Conservation (phyloP, 2,888 invertebrate genomes). For the Xestia c-nigrum region DNA sequence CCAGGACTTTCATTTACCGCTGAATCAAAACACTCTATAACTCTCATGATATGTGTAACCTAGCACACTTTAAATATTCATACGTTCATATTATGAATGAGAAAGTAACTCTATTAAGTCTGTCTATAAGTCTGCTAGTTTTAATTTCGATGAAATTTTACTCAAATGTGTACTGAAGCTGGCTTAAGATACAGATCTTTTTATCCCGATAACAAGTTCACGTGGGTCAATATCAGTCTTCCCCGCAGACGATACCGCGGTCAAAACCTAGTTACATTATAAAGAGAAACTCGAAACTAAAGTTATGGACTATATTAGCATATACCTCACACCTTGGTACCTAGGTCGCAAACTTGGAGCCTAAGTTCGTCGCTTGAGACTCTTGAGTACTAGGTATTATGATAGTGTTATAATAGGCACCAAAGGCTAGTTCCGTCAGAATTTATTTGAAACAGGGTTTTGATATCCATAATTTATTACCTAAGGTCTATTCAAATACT, state of each 20-base stretch:
- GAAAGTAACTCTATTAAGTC: background rate
- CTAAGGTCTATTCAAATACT: background rate
- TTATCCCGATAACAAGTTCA: background rate
- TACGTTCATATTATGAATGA: background rate
- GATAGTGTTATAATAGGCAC: conserved; percentile 22
- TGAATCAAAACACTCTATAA: background rate
- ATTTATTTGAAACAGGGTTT: background rate
- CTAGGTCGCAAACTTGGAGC: conserved; percentile 34
- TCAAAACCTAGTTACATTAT: conserved; percentile 10
- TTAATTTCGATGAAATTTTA: background rate
- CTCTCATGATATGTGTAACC: background rate
- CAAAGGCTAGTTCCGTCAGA: conserved; percentile 10
- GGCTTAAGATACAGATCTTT: background rate
- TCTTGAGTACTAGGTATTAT: conserved; percentile 1
- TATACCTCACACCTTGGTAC: conserved; percentile 31
- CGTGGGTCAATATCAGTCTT: background rate
- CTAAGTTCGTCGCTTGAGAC: conserved; percentile 48
- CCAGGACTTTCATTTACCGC: background rate
- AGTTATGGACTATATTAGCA: conserved; percentile 50
- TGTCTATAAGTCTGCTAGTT: background rate
- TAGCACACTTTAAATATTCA: conserved; percentile 14
- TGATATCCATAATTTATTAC: background rate
- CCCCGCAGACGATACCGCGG: background rate
- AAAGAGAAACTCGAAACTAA: conserved; percentile 23
- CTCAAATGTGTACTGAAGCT: background rate